Evolutionary conservation across 2,113 vertebrate genomes (phyloP).

Genomic region (Formicarius rufipectus): DNA sequence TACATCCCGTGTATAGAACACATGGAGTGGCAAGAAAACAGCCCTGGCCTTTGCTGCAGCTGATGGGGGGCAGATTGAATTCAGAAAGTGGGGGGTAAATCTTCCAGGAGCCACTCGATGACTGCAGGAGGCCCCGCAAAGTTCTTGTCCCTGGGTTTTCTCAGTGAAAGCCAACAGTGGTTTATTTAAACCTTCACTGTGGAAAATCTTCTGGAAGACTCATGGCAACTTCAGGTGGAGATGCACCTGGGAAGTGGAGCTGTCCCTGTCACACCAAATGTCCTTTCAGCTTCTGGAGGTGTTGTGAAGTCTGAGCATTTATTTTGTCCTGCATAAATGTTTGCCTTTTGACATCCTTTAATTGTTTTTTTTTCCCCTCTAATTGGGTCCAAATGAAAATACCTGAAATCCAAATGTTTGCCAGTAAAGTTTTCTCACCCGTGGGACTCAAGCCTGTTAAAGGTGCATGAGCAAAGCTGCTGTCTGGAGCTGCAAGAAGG

Average conservation of each 20-base stretch:
- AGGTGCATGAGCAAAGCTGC: not conserved
- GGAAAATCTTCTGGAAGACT: not conserved
- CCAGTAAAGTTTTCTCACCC: not conserved
- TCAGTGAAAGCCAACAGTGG: not conserved
- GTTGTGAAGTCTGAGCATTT: not conserved
- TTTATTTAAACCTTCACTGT: not conserved
- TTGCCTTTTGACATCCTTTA: not conserved
- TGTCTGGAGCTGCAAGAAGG: not conserved
- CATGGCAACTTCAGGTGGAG: not conserved
- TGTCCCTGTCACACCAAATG: not conserved
- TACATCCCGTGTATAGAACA: not conserved
- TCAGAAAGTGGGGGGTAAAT: not conserved
- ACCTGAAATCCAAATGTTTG: not conserved
- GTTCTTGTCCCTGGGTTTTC: not conserved
- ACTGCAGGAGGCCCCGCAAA: not conserved
- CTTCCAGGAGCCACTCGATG: not conserved
- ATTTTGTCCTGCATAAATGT: not conserved
- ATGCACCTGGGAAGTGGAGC: not conserved
- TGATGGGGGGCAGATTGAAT: not conserved
- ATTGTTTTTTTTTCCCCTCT: not conserved
- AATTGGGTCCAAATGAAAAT: not conserved
- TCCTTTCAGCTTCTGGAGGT: not conserved
- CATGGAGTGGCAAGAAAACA: not conserved
- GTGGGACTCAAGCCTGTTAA: fast-evolving
- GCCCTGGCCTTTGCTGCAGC: not conserved